Base-by-base conservation (phyloP, 1,140 invertebrate genomes). In the Microplitis mediator region DNA sequence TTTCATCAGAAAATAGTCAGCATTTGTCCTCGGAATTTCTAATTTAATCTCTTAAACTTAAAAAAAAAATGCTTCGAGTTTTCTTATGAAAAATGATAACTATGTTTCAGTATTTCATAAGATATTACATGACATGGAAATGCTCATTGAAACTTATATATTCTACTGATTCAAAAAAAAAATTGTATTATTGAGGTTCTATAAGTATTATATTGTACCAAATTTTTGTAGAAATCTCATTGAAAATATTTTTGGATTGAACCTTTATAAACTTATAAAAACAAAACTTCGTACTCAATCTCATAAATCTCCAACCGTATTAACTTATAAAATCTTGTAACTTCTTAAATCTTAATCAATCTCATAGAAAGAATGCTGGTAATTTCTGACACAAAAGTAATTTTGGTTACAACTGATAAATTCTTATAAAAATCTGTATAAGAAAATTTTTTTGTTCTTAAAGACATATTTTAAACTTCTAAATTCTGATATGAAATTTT, bases 371-470 rank as follows among this genome's bases (percentile, higher is more conserved):
- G 6, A 39, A 39, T 39, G 4, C 11, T 11, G 39, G 39, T 39
- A 39, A 39, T 39, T 39, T 39, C 39, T 39, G 39, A 39, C 6
- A 39, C 39, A 39, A 39, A 39, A 39, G 39, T 39, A 11, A 39
- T 39, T 39, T 39, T 39, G 39, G 11, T 39, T 5, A 39, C 6
- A 39, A 39, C 39, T 39, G 39, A 39, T 39, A 39, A 39, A 39
- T 23, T 56, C 52, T 56, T 23, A 56, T 13, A 56, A 23, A 56
- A 3, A 56, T 56, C 52, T 56, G 11, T 56, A 56, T 56, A 6
- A 56, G 52, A 56, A 56, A 56, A 56, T 56, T 56, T 56, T 56
- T 23, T n/a, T n/a, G 52, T 23, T 56, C 52, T 56, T 39, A 56
- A 11, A 56, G 4, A 56, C 52, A 13, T 56, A 11, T 23, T n/a